These are phyloP conservation scores for Frankliniella intonsa DNA, from an alignment of 2,888 invertebrate genomes.

Conservation along the genomic window DNA sequence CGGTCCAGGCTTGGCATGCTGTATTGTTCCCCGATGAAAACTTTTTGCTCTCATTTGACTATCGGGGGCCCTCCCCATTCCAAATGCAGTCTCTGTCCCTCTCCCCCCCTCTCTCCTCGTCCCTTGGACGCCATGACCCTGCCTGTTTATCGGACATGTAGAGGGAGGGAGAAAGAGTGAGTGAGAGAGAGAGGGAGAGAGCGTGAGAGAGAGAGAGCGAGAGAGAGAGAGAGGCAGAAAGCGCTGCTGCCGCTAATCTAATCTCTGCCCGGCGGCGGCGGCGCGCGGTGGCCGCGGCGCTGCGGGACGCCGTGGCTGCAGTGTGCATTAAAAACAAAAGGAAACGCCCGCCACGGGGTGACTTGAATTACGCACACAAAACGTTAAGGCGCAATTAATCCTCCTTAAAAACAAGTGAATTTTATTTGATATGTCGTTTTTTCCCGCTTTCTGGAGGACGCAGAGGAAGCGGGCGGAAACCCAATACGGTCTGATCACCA, in stretches of 20 bases:
- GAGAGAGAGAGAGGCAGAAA: neutral
- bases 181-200: neutral
- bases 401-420: neutral
- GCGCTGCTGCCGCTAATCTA: slow-evolving; percentile 7
- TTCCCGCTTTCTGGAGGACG: neutral
- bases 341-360: neutral
- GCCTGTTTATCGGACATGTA: neutral
- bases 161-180: neutral
- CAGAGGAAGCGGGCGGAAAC: too few relatives aligned
- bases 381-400: slow-evolving; percentile 5
- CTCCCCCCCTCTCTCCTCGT: neutral
- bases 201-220: neutral
- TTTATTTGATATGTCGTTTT: neutral
- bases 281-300: neutral
- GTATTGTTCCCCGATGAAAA: slow-evolving; percentile 17
- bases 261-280: neutral
- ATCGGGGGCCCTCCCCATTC: slow-evolving; percentile 9
- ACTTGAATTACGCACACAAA: neutral
- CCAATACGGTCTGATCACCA: neutral
- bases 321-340: neutral
- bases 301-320: neutral
- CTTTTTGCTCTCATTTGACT: slow-evolving; percentile 23
- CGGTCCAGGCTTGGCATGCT: neutral
- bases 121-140: neutral
- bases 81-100: neutral